Conservation (phyloP, 2,888 invertebrate species). For the Galeruca laticollis region DNA sequence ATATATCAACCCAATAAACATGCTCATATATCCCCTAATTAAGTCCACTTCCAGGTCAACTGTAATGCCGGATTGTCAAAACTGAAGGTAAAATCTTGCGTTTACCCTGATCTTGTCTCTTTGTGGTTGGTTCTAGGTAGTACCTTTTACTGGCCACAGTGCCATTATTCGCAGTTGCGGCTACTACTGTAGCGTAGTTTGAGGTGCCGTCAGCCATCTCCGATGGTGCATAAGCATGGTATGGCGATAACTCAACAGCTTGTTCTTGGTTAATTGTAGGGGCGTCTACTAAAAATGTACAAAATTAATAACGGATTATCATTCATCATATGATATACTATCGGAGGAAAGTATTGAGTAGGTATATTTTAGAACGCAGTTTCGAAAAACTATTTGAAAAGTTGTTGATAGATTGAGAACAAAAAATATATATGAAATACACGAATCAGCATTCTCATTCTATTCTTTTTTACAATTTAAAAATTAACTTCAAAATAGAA, state of each 20-base stretch:
- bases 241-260: slow-evolving; percentile 15
- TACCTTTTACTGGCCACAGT: slow-evolving; percentile 26
- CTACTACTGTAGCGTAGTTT: slow-evolving; percentile 52
- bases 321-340: no score
- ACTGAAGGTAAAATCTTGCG: slow-evolving; percentile 42
- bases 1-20: no score
- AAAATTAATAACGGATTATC: no score
- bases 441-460: no score
- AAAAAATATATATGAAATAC: no score
- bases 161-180: slow-evolving; percentile 44
- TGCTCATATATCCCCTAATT: slow-evolving; percentile 23
- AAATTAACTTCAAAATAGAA: no score
- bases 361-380: no score
- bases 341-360: no score
- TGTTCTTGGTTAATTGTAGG: neutral
- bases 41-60: slow-evolving; percentile 19
- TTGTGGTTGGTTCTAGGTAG: slow-evolving; percentile 24
- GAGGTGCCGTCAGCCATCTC: slow-evolving; percentile 39
- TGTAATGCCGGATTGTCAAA: slow-evolving; percentile 46
- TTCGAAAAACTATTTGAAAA: no score
- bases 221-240: slow-evolving; percentile 36
- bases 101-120: slow-evolving; percentile 42
- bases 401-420: no score
- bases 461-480: no score
- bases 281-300: neutral